Base-by-base conservation (phyloP, 1,140 invertebrate species). In the Zelostemma sp. region DNA sequence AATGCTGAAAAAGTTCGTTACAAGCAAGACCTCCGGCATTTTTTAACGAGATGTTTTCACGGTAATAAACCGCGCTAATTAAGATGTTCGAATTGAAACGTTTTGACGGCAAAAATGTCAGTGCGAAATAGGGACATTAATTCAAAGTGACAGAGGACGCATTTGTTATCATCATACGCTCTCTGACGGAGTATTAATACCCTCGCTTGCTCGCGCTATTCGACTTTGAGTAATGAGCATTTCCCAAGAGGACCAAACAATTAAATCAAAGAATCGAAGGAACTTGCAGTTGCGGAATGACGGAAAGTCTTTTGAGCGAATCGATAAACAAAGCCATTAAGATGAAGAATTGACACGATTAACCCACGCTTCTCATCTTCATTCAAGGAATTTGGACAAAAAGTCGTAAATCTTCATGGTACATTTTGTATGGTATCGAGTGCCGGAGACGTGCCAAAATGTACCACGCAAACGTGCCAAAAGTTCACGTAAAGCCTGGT, bases 381-480 rank as follows among this genome's bases (percentile, higher is more conserved):
- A n/a, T 14, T n/a, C 8, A 21, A 31, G 11, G 8, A 38, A 33
- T 51, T 51, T 51, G 21, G 47, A 50, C 28, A 16, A 38, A 38
- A 19, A n/a, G 38, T 38, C 31, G 21, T 5, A 19, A 48, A 31
- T 19, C 38, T 58, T 41, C 19, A 58, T 19, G 56, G 46, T 40
- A 58, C 33, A 40, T 40, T 58, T 21, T n/a, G 56, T 18, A 49
- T 19, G 21, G 45, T n/a, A 19, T 25, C 49, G 40, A n/a, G 21
- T 25, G 33, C 25, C 62, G 62, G 68, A 64, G 64, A 65, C 49
- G 51, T 75, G 75, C 73, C 75, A 77, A 77, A 66, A 68, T 67
- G 68, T 73, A 66, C 75, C 74, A 70, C 53, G 53, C 51, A 4
- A 62, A 33, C 57, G 74, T 77, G 75, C 71, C 75, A 77, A 74